phyloP scores from a whole-genome alignment of 2,113 vertebrate species.

The Entomyzon cyanotis region DNA sequence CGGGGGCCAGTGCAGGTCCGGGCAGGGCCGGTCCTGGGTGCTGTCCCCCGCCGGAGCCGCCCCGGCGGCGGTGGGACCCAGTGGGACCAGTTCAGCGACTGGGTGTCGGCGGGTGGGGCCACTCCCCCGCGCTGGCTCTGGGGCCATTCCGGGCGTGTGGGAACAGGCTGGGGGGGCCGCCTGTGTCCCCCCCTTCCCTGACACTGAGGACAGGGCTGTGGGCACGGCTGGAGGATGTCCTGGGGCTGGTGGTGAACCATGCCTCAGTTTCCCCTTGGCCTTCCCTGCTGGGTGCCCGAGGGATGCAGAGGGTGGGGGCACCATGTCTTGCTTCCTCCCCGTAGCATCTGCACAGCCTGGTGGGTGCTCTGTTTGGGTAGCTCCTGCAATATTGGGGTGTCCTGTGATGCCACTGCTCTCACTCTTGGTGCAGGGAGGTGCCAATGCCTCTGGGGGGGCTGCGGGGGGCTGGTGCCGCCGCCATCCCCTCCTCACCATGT shows the following conservation, averaged over 20 bases:
- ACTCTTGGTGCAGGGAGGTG: fast-evolving
- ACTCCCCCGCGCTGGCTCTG: conserved; percentile 41
- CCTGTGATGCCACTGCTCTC: fast-evolving
- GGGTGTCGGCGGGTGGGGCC: conserved; percentile 54
- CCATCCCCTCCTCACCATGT: not conserved
- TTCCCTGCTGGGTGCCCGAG: not conserved
- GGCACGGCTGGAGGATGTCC: not conserved
- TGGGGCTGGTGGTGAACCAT: fast-evolving
- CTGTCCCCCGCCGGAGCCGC: conserved; percentile 51
- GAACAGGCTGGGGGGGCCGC: not conserved
- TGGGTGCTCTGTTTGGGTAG: not conserved
- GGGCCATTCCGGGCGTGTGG: conserved; percentile 32
- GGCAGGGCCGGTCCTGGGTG: conserved; percentile 47
- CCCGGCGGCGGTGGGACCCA: conserved; percentile 53
- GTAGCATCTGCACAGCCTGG: too few species aligned
- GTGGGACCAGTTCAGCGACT: conserved; percentile 58
- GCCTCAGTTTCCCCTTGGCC: not conserved
- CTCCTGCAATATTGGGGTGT: not conserved
- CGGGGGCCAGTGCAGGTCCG: conserved; percentile 13
- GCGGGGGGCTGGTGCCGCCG: not conserved
- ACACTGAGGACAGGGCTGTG: not conserved
- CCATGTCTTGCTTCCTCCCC: fast-evolving
- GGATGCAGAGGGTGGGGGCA: not conserved
- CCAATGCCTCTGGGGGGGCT: not conserved
- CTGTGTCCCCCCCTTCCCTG: not conserved